Evolutionary conservation across 2,888 invertebrate genomes (phyloP), one percentile per base, ranked within the genome.

Genomic region (Isotomurus palustris): DNA sequence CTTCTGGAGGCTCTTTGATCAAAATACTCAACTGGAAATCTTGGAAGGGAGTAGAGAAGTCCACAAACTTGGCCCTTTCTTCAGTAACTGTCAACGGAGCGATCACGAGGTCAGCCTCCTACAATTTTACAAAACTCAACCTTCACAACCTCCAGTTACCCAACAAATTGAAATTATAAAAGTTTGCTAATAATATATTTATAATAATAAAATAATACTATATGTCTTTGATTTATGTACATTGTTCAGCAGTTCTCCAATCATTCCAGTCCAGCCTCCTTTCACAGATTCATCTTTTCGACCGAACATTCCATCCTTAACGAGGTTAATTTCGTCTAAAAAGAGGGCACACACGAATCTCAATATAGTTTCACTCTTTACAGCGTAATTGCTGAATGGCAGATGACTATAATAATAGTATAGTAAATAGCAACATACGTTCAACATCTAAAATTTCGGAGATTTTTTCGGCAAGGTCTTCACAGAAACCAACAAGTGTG

Each of bases 401-500:
- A 21, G 43, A 43, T 17, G 19, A 22, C 21, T 17, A 43, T 17
- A 43, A 43, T n/a, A n/a, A n/a, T n/a, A n/a, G n/a, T n/a, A n/a
- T n/a, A n/a, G 28, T 32, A 29, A 56, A 53, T 19, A 50, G 14
- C n/a, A 52, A 40, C 57, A 21, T 63, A 67, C 66, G 62, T 8
- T 56, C 61, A 24, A 62, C 62, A 51, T 62, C 60, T 32, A 66
- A 48, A 44, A 56, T 51, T 32, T 62, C 56, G 1, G 91, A 81
- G 61, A 95, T 83, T 62, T 88, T 79, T 72, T 91, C 87, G 2
- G 90, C 87, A 36, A 95, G 79, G 74, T 95, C 95, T 73, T 93
- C 90, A 77, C 91, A 92, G 75, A 91, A 95, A 50, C 96, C 95
- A 73, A 91, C 86, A 73, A 84, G 89, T 43, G 84, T 82, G 64